Conservation (phyloP, 2,113 vertebrate species). For the Ochotona princeps region DNA sequence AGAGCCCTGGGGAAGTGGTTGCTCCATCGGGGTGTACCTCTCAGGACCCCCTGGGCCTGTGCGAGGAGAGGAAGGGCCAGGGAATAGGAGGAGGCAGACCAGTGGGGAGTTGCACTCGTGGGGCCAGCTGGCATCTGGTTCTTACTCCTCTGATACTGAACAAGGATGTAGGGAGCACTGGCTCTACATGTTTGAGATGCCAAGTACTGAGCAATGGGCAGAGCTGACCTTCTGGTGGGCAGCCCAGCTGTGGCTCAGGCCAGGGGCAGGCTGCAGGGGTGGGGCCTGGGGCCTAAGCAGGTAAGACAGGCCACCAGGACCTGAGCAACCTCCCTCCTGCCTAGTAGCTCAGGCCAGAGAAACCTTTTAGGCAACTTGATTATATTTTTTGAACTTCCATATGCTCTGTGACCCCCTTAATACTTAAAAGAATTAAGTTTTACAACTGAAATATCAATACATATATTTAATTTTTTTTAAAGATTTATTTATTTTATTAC, state of each 20-base stretch:
- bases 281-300: slow-evolving; percentile 81
- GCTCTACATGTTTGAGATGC: neutral
- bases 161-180: neutral
- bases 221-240: neutral
- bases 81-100: too few species aligned
- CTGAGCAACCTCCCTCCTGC: neutral
- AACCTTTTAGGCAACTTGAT: neutral
- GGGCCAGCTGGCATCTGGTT: neutral
- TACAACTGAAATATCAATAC: neutral
- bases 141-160: neutral
- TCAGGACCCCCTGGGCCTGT: neutral
- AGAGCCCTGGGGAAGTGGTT: neutral
- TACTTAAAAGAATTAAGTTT: neutral
- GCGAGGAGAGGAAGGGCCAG: neutral
- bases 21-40: neutral
- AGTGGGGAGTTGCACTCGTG: too few species aligned
- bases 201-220: neutral
- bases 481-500: too few species aligned
- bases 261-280: slow-evolving; percentile 75
- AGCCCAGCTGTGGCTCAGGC: neutral
- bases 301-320: slow-evolving; percentile 51
- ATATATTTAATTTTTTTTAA: too few species aligned
- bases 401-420: neutral
- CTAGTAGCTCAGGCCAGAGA: neutral
- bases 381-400: neutral